Base-by-base conservation (phyloP, 2,888 invertebrate species). In the Drosophila multiciliata region DNA sequence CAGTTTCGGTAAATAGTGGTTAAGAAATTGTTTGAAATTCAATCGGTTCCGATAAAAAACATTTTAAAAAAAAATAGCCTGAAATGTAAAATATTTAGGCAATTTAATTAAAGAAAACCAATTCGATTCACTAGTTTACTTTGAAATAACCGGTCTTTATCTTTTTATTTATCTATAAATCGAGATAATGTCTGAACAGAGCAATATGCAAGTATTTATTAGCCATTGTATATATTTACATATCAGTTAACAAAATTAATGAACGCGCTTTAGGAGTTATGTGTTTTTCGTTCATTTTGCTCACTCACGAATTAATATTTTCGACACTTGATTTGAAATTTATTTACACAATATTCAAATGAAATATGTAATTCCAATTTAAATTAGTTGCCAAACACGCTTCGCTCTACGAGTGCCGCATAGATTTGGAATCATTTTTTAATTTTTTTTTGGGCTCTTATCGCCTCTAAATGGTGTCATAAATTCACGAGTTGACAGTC, bases 311-410 rank as follows among this genome's bases (percentile, higher is more conserved):
- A 75, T 87, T 80, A 76, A 78, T 80, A 69, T 76, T 83, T 80
- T 88, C 81, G 73, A 78, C 89, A 84, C 87, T 80, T 88, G 83
- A 71, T 74, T 73, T 72, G 74, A 55, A 74, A 77, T 82, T 62
- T 85, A 66, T 82, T 83, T 87, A 82, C 85, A 82, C 82, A 87
- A 84, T 78, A 69, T 61, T 58, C 36, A 59, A 68, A 79, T 83
- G 77, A 84, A 82, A 84, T 80, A 89, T 89, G 75, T 76, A 74
- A 78, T 80, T 82, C 60, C 58, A 72, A 81, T 89, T 88, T 62
- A 66, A 87, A 87, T 89, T 66, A 63, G 83, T 78, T 72, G 73
- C 62, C 57, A 64, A 74, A 67, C 64, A 49, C 36, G 29, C 53
- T 8, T 32, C 58, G 65, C 42, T 55, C 29, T 33, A 36, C 66